A percentile compares a stretch with the other conserved stretches of the same genome.
phyloP scores from a whole-genome alignment of 2,888 invertebrate genomes.

The Graphium colonna region DNA sequence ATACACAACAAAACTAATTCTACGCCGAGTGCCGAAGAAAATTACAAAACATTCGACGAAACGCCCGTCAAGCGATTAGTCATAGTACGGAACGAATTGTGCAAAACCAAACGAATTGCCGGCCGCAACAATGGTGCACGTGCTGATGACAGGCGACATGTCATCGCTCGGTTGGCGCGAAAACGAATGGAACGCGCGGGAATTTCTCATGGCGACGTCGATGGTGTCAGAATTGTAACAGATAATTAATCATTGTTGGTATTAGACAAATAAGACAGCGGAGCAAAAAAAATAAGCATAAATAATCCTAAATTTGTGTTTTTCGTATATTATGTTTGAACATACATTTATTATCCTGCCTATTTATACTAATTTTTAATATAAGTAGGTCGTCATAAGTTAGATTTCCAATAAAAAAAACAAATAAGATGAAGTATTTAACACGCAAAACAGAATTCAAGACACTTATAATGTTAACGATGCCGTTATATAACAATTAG shows the following conservation, averaged over 20 bases:
- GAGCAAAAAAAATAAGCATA: no score
- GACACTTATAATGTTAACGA: no score
- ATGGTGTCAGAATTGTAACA: not conserved
- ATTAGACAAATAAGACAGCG: not conserved
- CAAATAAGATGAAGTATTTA: no score
- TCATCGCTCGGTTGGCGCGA: conserved; percentile 5
- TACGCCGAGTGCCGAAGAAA: not conserved
- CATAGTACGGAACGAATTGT: conserved; percentile 1
- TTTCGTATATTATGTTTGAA: no score
- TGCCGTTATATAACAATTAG: no score
- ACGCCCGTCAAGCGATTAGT: conserved; percentile 9
- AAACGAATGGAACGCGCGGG: conserved; percentile 16
- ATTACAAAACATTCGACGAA: conserved; percentile 1
- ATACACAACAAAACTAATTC: not conserved
- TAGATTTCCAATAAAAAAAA: no score
- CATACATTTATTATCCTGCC: no score
- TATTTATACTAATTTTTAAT: no score
- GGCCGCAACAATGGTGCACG: conserved; percentile 13
- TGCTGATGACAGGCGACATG: conserved; percentile 8
- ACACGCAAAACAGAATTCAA: no score
- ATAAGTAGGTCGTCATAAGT: no score
- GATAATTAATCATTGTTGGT: not conserved
- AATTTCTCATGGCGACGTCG: not conserved
- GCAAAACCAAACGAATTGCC: not conserved
- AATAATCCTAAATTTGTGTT: no score